Evolutionary conservation across 2,113 vertebrate species (phyloP).

Genomic region (Brachionichthys hirsutus): DNA sequence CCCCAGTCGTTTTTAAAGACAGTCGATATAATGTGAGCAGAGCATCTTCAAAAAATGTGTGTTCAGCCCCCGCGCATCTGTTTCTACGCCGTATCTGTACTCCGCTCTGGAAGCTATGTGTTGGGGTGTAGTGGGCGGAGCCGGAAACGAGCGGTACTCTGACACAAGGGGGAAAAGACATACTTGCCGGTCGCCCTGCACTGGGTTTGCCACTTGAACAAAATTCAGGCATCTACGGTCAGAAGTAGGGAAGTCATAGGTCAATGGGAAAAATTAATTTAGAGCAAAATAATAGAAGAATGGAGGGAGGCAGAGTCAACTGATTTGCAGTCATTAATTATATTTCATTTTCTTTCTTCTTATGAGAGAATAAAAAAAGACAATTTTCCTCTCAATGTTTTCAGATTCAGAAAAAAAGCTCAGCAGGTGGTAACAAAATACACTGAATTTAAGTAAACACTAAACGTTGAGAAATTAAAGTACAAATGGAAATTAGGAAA

Average conservation of each 20-base stretch:
- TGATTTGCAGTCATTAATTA: slow-evolving; percentile 40
- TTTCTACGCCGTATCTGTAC: slow-evolving; percentile 24
- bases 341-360: not conserved
- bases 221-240: slow-evolving; percentile 75
- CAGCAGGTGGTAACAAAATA: slow-evolving; percentile 8
- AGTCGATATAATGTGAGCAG: slow-evolving; percentile 43
- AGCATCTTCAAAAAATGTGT: slow-evolving; percentile 39
- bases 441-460: not conserved
- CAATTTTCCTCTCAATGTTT: slow-evolving; percentile 21
- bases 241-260: slow-evolving; percentile 74
- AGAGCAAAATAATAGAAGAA: slow-evolving; percentile 55
- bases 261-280: slow-evolving; percentile 59
- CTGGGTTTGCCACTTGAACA: slow-evolving; percentile 73
- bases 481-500: slow-evolving; percentile 21
- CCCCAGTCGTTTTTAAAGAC: slow-evolving; percentile 22
- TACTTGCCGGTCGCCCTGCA: slow-evolving; percentile 72
- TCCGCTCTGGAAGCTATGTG: slow-evolving; percentile 32
- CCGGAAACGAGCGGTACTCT: slow-evolving; percentile 69
- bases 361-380: slow-evolving; percentile 1
- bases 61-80: slow-evolving; percentile 46
- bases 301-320: slow-evolving; percentile 50
- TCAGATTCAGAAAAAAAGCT: not conserved
- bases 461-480: not conserved
- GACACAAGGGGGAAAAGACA: slow-evolving; percentile 69
- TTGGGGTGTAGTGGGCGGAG: slow-evolving; percentile 57